Evolutionary conservation across 2,888 invertebrate species (phyloP).

Genomic region (Acanthosepion pharaonis): DNA sequence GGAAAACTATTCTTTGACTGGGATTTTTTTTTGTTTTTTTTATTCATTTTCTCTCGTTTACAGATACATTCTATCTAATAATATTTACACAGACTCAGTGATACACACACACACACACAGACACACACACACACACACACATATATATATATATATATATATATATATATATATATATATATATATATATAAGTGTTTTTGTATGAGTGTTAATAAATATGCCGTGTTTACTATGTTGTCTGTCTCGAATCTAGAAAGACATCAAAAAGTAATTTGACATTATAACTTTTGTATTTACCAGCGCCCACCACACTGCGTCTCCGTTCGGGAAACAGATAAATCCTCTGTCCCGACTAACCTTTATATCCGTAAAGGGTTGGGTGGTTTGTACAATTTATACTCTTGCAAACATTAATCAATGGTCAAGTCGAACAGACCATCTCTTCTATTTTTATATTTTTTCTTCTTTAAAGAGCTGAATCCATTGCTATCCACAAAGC

Average conservation of each 20-base stretch:
- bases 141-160: too few relatives aligned
- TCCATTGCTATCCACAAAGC: too few relatives aligned
- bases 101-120: too few relatives aligned
- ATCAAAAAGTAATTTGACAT: background rate
- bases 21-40: too few relatives aligned
- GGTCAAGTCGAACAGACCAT: background rate
- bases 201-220: too few relatives aligned
- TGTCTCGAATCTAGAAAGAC: background rate
- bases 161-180: too few relatives aligned
- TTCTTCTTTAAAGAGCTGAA: background rate
- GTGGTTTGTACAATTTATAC: background rate
- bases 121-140: too few relatives aligned
- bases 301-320: background rate
- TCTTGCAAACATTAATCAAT: background rate
- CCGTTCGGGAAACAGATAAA: background rate
- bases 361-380: background rate
- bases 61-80: too few relatives aligned
- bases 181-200: too few relatives aligned
- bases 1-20: too few relatives aligned
- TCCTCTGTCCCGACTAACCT: slow-evolving; percentile 14
- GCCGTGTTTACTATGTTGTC: background rate
- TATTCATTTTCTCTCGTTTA: too few relatives aligned
- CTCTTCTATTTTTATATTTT: background rate
- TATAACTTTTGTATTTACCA: background rate
- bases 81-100: too few relatives aligned